Conservation (phyloP, 1,140 invertebrate genomes). For the Rhizoglyphus robini region DNA sequence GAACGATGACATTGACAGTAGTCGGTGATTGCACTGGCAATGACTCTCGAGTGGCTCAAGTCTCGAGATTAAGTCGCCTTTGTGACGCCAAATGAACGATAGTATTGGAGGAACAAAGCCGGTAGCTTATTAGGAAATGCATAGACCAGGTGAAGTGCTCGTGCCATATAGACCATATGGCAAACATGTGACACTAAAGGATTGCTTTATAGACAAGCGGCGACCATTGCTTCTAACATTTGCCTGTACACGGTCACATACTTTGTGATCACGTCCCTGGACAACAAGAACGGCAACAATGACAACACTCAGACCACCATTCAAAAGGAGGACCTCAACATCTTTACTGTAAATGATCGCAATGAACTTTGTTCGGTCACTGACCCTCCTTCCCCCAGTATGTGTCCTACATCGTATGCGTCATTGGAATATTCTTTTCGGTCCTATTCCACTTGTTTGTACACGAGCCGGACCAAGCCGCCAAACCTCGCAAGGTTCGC, state of each 20-base stretch:
- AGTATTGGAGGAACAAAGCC: no score
- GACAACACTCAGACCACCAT: conserved; percentile 36
- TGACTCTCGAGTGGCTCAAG: no score
- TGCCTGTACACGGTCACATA: conserved; percentile 60
- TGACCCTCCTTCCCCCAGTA: conserved; percentile 38
- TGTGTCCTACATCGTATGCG: conserved; percentile 55
- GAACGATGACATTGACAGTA: no score
- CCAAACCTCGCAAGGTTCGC: not conserved
- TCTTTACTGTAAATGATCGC: conserved; percentile 52
- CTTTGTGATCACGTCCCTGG: conserved; percentile 39
- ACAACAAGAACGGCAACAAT: conserved; percentile 32
- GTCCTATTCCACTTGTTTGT: conserved; percentile 55
- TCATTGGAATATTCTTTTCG: conserved; percentile 51
- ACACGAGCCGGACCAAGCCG: conserved; percentile 17
- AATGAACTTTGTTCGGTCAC: no score
- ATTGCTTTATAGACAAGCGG: conserved; percentile 66
- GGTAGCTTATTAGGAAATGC: no score
- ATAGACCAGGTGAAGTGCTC: no score
- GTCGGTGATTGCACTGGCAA: no score
- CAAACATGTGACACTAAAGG: no score
- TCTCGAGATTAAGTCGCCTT: no score
- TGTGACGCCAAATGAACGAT: no score
- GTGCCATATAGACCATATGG: no score
- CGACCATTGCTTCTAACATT: conserved; percentile 61
- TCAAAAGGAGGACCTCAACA: conserved; percentile 50